phyloP scores from a whole-genome alignment of 2,113 vertebrate species.

The Gavialis gangeticus region DNA sequence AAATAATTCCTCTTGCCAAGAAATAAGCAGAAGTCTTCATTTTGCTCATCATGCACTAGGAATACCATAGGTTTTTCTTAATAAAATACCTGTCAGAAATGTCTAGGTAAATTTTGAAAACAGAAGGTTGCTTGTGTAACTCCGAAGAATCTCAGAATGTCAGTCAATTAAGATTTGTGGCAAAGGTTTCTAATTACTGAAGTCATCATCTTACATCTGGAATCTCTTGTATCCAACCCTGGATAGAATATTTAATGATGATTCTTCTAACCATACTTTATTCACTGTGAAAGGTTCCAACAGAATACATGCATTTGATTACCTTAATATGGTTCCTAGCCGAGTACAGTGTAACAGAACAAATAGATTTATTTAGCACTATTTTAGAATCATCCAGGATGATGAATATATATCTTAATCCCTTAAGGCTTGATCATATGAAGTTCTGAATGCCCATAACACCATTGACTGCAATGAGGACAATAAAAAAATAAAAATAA shows the following conservation, averaged over 20 bases:
- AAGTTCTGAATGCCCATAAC: neutral
- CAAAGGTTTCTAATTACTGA: conserved; percentile 60
- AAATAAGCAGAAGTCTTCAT: neutral
- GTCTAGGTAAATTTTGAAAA: conserved; percentile 49
- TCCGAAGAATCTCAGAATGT: neutral
- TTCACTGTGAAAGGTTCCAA: conserved; percentile 42
- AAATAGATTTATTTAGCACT: conserved; percentile 1
- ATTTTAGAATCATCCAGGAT: conserved; percentile 22
- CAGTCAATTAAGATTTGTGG: conserved; percentile 55
- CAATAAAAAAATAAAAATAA: neutral
- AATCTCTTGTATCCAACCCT: conserved; percentile 45
- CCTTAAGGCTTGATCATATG: neutral
- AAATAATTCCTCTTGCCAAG: conserved; percentile 46
- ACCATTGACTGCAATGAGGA: neutral
- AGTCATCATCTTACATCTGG: conserved; percentile 46
- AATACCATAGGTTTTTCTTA: conserved; percentile 6
- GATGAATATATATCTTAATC: neutral
- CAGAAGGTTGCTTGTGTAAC: conserved; percentile 26
- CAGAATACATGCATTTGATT: conserved; percentile 44
- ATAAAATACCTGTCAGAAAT: conserved; percentile 48
- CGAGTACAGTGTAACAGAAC: neutral
- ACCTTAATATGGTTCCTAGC: neutral
- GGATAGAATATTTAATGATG: conserved; percentile 45
- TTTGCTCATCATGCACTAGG: conserved; percentile 2
- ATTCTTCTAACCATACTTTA: conserved; percentile 20